These are phyloP conservation scores for Trissolcus brochymenae DNA, from an alignment of 2,888 invertebrate genomes.

Conservation along the genomic window DNA sequence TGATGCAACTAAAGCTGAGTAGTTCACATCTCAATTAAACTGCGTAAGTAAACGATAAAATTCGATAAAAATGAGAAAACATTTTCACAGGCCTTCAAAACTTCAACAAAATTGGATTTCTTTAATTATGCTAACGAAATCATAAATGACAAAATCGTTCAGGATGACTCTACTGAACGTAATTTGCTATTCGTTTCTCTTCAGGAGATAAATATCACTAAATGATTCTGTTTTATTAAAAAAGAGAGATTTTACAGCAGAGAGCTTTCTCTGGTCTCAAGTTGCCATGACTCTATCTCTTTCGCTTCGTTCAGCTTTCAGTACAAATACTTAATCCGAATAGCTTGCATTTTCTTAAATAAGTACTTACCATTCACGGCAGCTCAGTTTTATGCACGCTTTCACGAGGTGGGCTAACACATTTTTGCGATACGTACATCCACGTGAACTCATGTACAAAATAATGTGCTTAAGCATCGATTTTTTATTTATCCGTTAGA, in stretches of 20 bases:
- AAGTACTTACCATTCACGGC: slow-evolving; percentile 72
- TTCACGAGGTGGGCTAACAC: slow-evolving; percentile 37
- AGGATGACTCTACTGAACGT: slow-evolving; percentile 31
- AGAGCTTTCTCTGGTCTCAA: slow-evolving; percentile 40
- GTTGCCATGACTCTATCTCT: slow-evolving; percentile 52
- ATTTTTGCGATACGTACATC: slow-evolving; percentile 28
- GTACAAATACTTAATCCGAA: slow-evolving; percentile 76
- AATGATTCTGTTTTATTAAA: slow-evolving; percentile 65
- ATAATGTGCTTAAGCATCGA: slow-evolving; percentile 39
- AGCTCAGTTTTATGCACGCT: slow-evolving; percentile 65
- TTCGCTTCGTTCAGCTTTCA: slow-evolving; percentile 70
- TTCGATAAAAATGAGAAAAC: no score
- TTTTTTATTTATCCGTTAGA: slow-evolving; percentile 35
- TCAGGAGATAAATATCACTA: slow-evolving; percentile 66
- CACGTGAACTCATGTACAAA: slow-evolving; percentile 2
- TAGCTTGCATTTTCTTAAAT: slow-evolving; percentile 74
- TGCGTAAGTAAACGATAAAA: no score
- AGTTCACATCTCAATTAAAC: no score
- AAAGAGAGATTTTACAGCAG: slow-evolving; percentile 66
- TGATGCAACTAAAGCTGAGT: no score
- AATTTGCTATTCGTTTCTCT: slow-evolving; percentile 62
- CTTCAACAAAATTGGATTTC: no score
- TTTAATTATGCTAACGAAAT: slow-evolving; percentile 10
- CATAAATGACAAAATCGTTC: slow-evolving; percentile 49
- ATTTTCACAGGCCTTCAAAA: no score